Conservation (phyloP, 1,140 invertebrate species). For the Drosophila busckii region DNA sequence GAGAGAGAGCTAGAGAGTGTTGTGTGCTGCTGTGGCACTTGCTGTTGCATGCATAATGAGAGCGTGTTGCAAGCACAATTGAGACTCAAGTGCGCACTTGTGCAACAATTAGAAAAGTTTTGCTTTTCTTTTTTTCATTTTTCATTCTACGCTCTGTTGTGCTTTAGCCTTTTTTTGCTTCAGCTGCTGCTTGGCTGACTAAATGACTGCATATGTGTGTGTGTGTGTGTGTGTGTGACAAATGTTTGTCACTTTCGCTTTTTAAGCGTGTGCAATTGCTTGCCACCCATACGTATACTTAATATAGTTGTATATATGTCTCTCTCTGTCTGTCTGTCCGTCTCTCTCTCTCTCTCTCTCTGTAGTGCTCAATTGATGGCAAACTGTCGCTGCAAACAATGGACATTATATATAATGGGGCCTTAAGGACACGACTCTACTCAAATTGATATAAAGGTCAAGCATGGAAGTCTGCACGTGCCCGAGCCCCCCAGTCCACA, state of each 20-base stretch:
- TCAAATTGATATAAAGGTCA: slow-evolving; percentile 73
- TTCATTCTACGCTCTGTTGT: not conserved
- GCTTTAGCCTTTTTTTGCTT: slow-evolving; percentile 3
- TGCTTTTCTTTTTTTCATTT: slow-evolving; percentile 23
- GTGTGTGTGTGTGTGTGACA: slow-evolving; percentile 62
- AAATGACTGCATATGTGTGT: slow-evolving; percentile 49
- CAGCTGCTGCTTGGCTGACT: slow-evolving; percentile 3
- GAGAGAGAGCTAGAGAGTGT: slow-evolving; percentile 48
- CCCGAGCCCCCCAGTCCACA: not conserved
- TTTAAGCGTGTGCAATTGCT: slow-evolving; percentile 10
- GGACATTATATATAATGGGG: slow-evolving; percentile 60
- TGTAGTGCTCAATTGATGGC: slow-evolving; percentile 2
- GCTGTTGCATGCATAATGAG: slow-evolving; percentile 65
- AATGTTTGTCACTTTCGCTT: slow-evolving; percentile 61
- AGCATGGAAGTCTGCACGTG: slow-evolving; percentile 48
- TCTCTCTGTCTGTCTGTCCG: too few species aligned
- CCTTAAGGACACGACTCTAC: slow-evolving; percentile 44
- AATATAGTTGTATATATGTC: too few species aligned
- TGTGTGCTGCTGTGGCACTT: slow-evolving; percentile 61
- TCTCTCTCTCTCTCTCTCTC: too few species aligned
- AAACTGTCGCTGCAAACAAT: slow-evolving; percentile 28
- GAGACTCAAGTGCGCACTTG: slow-evolving; percentile 50
- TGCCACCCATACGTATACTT: not conserved
- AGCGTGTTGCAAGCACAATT: slow-evolving; percentile 7
- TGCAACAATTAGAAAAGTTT: slow-evolving; percentile 68